Base-by-base conservation (phyloP, 2,113 vertebrate species). In the Eptatretus burgeri region DNA sequence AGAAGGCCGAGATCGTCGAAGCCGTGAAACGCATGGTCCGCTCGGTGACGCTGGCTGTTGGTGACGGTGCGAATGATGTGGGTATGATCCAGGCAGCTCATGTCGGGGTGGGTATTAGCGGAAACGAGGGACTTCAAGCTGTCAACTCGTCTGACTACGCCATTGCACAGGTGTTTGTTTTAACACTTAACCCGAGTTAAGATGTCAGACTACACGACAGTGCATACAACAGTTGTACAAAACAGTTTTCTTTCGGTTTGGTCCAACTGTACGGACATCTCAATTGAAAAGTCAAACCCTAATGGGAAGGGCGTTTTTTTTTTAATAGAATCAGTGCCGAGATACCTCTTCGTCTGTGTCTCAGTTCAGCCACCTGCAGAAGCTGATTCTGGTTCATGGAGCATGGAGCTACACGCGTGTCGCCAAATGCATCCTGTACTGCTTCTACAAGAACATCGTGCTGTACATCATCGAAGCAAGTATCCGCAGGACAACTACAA, bases 11-110 rank as follows among this genome's bases (percentile, higher is more conserved):
- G 78, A 87, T 96, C 9, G 91, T 96, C 70, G 87, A 96, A 49
- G 91, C 94, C 78, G 91, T 96, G 71, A 96, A 96, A 79, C 14
- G 17, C 14, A 88, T 83, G 68, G 81, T 85, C 2, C 88, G 94
- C 66, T 93, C 93, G 69, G 91, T 96, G 76, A 96, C 91, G 1
- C 78, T 96, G 64, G 91, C 91, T 50, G 93, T 95, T 9, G 91
- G 91, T 41, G 91, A 96, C 1, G 91, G 91, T 13, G 91, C 91
- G 64, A 96, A 96, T 1, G 91, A 96, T 0, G 91, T 96, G 14
- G 91, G 91, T 63, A 96, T 96, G 91, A 96, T 96, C 73, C 85
- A 96, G 78, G 93, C 87, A 0, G 88, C 91, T 63, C 91, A 96
- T 0, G 86, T 96, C 4, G 91, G 91, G 17, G 85, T 96, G 49